These are phyloP conservation scores for Apamea monoglypha DNA, from an alignment of 2,888 invertebrate species.

Conservation along the genomic window DNA sequence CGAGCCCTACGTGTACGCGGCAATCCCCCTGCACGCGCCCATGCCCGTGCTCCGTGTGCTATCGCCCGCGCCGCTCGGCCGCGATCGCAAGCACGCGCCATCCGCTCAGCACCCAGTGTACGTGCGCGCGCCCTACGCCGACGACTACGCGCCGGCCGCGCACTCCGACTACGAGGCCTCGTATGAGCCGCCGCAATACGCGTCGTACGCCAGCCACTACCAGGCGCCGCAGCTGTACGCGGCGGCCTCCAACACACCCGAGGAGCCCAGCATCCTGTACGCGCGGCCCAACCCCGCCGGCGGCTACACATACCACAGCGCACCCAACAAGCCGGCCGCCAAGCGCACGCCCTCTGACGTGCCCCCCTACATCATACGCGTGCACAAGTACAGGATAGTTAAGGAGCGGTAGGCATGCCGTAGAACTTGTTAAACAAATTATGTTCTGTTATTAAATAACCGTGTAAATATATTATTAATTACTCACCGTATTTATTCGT, in stretches of 20 bases:
- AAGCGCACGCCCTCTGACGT: conserved; percentile 58
- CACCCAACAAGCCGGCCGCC: conserved; percentile 60
- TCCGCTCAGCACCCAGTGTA: conserved; percentile 67
- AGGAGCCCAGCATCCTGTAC: conserved; percentile 77
- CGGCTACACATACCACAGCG: conserved; percentile 80
- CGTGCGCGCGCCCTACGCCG: conserved; percentile 57
- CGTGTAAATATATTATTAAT: conserved; percentile 47
- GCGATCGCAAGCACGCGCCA: conserved; percentile 64
- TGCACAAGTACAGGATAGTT: conserved; percentile 81
- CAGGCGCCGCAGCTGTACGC: conserved; percentile 41
- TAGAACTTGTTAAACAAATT: not conserved
- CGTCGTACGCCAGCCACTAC: conserved; percentile 43
- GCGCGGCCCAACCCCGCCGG: conserved; percentile 81
- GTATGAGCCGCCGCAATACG: conserved; percentile 46
- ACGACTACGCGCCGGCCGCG: conserved; percentile 44
- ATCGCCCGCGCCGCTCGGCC: conserved; percentile 69
- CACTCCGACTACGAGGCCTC: conserved; percentile 51
- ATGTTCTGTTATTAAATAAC: conserved; percentile 15
- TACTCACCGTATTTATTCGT: conserved; percentile 32
- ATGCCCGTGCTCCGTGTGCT: conserved; percentile 80
- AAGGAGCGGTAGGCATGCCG: conserved; percentile 54
- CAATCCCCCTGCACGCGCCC: conserved; percentile 82
- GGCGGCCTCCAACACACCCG: conserved; percentile 38
- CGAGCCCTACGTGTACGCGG: conserved; percentile 80
- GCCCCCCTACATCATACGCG: conserved; percentile 80